Evolutionary conservation across 53 echinoderm and acorn worm genomes (phyloP).

Genomic region (Henricia sp.): DNA sequence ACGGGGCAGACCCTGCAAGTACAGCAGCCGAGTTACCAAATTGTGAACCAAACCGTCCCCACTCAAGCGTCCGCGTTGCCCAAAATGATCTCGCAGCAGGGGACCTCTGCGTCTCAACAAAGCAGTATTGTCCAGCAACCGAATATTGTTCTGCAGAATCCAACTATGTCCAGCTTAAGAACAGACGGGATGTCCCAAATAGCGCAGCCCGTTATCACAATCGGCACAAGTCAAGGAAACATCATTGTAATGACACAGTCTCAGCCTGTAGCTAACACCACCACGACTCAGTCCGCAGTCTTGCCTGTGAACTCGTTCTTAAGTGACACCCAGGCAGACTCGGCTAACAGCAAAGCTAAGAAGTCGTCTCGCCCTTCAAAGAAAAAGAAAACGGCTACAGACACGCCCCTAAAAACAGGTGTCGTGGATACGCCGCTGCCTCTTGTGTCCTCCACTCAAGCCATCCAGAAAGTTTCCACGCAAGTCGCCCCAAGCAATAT

Average conservation of each 20-base stretch:
- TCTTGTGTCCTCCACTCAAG: neutral
- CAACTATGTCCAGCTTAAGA: neutral
- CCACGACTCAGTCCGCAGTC: conserved; percentile 60
- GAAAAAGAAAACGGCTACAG: conserved; percentile 49
- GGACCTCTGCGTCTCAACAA: conserved; percentile 2
- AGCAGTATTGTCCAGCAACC: conserved; percentile 52
- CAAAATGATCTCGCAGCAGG: conserved; percentile 25
- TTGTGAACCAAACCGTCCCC: conserved; percentile 5
- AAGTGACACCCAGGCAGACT: conserved; percentile 16
- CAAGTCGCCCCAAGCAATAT: neutral
- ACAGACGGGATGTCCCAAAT: conserved; percentile 15
- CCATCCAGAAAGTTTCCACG: conserved; percentile 18
- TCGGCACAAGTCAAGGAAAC: conserved; percentile 90
- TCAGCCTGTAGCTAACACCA: conserved; percentile 42
- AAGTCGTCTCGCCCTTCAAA: conserved; percentile 48
- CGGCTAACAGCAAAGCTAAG: conserved; percentile 20
- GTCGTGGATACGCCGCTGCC: conserved; percentile 1
- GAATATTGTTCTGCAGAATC: conserved; percentile 65
- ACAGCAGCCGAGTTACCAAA: conserved; percentile 45
- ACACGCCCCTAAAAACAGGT: neutral
- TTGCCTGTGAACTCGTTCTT: neutral
- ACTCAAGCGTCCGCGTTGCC: neutral
- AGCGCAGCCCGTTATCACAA: conserved; percentile 84
- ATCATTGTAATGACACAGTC: conserved; percentile 88
- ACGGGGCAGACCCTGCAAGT: conserved; percentile 29